Evolutionary conservation across 2,113 vertebrate species (phyloP), one percentile per base, ranked within the genome.

Genomic region (Semnornis frantzii): DNA sequence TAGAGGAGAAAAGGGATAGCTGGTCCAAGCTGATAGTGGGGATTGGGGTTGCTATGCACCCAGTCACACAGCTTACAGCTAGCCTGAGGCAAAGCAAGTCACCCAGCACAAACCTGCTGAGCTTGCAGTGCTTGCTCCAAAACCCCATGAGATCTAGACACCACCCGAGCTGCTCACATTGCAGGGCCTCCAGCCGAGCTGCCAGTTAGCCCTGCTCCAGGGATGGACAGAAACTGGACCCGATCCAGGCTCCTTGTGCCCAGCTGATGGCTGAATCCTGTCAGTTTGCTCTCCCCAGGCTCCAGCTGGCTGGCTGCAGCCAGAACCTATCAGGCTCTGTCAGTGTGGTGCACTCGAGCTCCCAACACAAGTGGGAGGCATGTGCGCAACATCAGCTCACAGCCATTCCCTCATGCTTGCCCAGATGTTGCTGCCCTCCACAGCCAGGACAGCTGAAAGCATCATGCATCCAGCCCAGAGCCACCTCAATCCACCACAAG

Each of bases 231-330:
- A 81, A 95, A 78, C 83, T 82, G 89, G 92, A 92, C 15, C 34
- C 59, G 59, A 87, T 88, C 94, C 94, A 94, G 83, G 70, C 23
- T 93, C 12, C 55, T 65, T 89, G 48, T 65, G 71, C 63, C 92
- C 95, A 94, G 92, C 89, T 93, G 96, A 96, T 86, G 93, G 85
- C 73, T 93, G 90, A 88, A 90, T 70, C 85, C 70, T 68, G 75
- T 92, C 82, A 74, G 42, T 83, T 90, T 81, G 42, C 24, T 62
- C 58, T 94, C 66, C 76, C 73, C 1, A 2, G 65, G 25, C 65
- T 95, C 82, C 95, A 96, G 95, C 93, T 91, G 94, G 52, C 93
- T 57, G 54, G 33, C 72, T 94, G 73, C 85, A 93, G 94, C 88
- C 73, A 0, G 57, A 81, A 71, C 69, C 75, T 54, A 0, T 90